phyloP scores from a whole-genome alignment of 2,113 vertebrate genomes.

The Ciconia stormi region DNA sequence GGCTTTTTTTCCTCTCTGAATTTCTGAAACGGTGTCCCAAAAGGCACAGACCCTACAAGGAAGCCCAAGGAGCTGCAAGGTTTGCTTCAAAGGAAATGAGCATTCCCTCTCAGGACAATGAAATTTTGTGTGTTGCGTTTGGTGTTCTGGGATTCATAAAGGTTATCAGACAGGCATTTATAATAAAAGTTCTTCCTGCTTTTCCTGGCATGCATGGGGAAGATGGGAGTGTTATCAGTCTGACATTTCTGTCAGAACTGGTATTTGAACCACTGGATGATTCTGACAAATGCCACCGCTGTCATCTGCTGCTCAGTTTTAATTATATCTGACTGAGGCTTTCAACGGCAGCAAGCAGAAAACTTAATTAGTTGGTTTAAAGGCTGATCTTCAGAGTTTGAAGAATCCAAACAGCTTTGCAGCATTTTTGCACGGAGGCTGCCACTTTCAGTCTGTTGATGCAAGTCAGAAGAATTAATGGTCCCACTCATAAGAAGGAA shows the following conservation, averaged over 20 bases:
- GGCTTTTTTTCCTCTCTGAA: not conserved
- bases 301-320: constrained; percentile 88
- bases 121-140: constrained; percentile 74
- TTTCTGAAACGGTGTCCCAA: not conserved
- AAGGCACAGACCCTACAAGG: not conserved
- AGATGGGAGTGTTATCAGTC: constrained; percentile 82
- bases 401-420: constrained; percentile 63
- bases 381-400: constrained; percentile 50
- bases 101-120: constrained; percentile 72
- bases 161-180: constrained; percentile 88
- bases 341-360: constrained; percentile 80
- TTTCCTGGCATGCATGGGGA: constrained; percentile 60
- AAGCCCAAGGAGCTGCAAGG: not conserved
- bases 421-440: not conserved
- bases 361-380: constrained; percentile 88
- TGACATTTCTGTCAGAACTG: constrained; percentile 96
- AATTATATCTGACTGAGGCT: constrained; percentile 90
- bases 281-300: constrained; percentile 94
- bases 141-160: constrained; percentile 84
- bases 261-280: constrained; percentile 91
- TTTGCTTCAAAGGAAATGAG: constrained; percentile 55
- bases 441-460: not conserved
- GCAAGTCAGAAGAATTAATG: constrained; percentile 23
- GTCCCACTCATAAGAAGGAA: not conserved
- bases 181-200: constrained; percentile 72